phyloP scores from a whole-genome alignment of 2,113 vertebrate species.

The Ceratotherium simum region DNA sequence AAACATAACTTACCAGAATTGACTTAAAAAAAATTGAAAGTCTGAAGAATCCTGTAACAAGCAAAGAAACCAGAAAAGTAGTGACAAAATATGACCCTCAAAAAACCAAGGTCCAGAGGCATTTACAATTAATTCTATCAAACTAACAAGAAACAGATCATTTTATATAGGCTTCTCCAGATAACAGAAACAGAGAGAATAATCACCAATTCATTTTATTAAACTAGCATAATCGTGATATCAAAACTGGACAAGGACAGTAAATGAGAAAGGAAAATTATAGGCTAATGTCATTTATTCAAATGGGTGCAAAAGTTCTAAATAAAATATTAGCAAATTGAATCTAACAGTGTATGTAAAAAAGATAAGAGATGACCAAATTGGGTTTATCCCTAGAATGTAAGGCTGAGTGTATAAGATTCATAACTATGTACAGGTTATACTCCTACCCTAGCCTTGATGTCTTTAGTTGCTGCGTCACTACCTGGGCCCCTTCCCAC shows the following conservation, averaged over 20 bases:
- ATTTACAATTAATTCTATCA: neutral
- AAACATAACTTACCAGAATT: neutral
- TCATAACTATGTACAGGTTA: neutral
- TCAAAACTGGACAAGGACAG: neutral
- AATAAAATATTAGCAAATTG: slow-evolving; percentile 6
- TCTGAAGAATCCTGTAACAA: neutral
- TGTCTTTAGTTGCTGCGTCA: neutral
- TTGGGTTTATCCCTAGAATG: neutral
- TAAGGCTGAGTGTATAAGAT: neutral
- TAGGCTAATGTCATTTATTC: neutral
- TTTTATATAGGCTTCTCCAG: neutral
- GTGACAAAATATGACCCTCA: neutral
- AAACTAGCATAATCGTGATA: neutral
- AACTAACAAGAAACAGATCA: neutral
- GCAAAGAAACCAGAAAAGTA: neutral
- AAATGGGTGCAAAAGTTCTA: neutral
- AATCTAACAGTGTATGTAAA: neutral
- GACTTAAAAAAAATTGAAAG: neutral
- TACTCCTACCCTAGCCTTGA: neutral
- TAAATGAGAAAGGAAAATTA: neutral
- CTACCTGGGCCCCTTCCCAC: neutral
- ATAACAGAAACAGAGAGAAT: neutral
- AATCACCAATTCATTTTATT: neutral
- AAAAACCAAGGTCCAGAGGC: neutral
- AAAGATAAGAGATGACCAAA: neutral